These are phyloP conservation scores for Vanessa atalanta DNA, from an alignment of 1,140 invertebrate species.

Conservation along the genomic window DNA sequence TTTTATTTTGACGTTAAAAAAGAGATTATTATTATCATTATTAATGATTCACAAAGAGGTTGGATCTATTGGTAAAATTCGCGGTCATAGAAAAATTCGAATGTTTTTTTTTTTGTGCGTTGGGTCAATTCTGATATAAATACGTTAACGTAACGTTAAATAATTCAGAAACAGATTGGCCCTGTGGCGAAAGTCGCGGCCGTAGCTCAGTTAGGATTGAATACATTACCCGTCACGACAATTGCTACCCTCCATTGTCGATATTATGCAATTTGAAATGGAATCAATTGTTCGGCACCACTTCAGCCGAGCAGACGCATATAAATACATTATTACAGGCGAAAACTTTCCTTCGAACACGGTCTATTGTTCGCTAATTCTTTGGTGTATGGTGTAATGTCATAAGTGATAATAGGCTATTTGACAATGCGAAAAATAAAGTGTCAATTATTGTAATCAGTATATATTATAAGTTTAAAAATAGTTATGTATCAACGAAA, in stretches of 20 bases:
- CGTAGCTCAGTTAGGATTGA: background rate
- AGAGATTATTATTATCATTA: too few relatives aligned
- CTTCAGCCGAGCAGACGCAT: constrained; percentile 1
- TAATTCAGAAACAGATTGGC: background rate
- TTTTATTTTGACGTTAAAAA: too few relatives aligned
- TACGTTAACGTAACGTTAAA: background rate
- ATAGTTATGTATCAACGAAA: too few relatives aligned
- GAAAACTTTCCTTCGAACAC: constrained; percentile 23
- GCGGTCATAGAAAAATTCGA: too few relatives aligned
- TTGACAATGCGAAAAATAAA: too few relatives aligned
- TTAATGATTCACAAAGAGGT: too few relatives aligned
- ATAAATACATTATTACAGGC: constrained; percentile 26
- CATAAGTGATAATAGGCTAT: background rate
- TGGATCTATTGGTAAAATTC: too few relatives aligned
- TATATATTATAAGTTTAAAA: too few relatives aligned
- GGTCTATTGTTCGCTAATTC: constrained; percentile 29
- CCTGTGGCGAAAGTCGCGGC: background rate
- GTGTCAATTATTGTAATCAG: too few relatives aligned
- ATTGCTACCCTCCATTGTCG: constrained; percentile 1
- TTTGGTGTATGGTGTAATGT: background rate
- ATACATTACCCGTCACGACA: constrained; percentile 3
- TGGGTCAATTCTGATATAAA: too few relatives aligned
- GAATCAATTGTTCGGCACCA: constrained; percentile 17
- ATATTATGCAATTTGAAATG: constrained; percentile 11
- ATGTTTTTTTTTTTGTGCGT: too few relatives aligned